Evolutionary conservation across 1,140 invertebrate species (phyloP).

Genomic region (Atopsyche davidsoni): DNA sequence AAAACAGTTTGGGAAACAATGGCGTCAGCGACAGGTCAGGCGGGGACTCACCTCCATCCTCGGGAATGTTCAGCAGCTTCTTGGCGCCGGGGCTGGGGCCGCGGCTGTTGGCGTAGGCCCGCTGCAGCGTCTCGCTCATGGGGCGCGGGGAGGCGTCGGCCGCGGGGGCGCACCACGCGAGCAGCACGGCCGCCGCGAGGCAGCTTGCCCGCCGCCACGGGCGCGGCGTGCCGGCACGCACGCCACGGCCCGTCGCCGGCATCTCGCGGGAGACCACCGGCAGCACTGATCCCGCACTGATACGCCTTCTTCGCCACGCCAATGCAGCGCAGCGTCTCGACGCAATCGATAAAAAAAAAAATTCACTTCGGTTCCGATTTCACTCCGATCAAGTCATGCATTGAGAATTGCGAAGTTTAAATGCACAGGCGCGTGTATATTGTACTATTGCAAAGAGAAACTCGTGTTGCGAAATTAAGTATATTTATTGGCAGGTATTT

Average conservation of each 20-base stretch:
- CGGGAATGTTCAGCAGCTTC: conserved; percentile 49
- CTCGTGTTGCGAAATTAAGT: too few relatives aligned
- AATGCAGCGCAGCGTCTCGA: not conserved
- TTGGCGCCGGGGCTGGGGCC: conserved; percentile 48
- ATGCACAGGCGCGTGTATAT: too few relatives aligned
- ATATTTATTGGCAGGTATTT: too few relatives aligned
- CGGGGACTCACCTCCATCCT: conserved; percentile 49
- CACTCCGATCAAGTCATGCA: too few relatives aligned
- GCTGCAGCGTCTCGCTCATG: conserved; percentile 48
- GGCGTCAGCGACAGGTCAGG: too few relatives aligned
- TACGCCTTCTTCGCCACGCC: not conserved
- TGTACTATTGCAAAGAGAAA: too few relatives aligned
- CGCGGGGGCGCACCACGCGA: conserved; percentile 4
- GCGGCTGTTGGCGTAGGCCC: conserved; percentile 44
- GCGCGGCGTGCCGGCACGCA: not conserved
- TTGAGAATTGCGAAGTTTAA: too few relatives aligned
- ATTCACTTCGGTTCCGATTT: too few relatives aligned
- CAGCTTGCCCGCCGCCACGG: not conserved
- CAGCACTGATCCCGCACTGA: not conserved
- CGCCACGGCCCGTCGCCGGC: not conserved
- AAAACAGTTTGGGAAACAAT: too few relatives aligned
- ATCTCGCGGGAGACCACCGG: not conserved
- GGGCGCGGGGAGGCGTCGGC: conserved; percentile 32
- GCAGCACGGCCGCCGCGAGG: conserved; percentile 7
- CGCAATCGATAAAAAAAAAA: not conserved